phyloP scores from a whole-genome alignment of 1,140 invertebrate genomes.

The Drosophila dunni region DNA sequence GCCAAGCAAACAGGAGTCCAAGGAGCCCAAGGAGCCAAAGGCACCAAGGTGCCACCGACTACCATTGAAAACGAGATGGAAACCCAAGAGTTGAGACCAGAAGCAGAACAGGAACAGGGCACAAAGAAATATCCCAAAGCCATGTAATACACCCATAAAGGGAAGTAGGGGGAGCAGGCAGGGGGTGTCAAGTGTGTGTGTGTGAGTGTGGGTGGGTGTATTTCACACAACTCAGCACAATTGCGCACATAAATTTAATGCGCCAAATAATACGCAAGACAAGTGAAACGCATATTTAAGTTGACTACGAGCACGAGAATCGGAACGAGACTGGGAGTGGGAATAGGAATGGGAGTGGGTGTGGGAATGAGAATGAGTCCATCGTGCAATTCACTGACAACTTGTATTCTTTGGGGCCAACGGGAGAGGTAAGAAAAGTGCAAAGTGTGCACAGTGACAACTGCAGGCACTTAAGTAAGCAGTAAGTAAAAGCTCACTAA shows the following conservation, averaged over 20 bases:
- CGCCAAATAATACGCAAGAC: constrained; percentile 73
- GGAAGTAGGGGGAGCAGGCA: not conserved
- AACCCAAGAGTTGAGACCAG: constrained; percentile 37
- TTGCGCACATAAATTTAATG: constrained; percentile 81
- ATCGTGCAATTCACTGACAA: constrained; percentile 16
- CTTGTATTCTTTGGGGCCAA: not conserved
- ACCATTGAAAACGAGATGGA: constrained; percentile 54
- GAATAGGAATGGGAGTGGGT: not conserved
- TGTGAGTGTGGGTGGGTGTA: constrained; percentile 15
- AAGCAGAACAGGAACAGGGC: constrained; percentile 21
- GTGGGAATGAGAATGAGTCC: not conserved
- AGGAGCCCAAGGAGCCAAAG: not conserved
- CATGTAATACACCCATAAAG: not conserved
- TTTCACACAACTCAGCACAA: constrained; percentile 75
- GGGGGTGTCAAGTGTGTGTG: not conserved
- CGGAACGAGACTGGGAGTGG: not conserved
- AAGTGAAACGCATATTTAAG: constrained; percentile 67
- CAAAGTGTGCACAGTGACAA: not conserved
- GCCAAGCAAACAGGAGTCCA: not conserved
- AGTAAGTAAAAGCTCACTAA: too few relatives aligned
- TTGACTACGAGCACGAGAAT: constrained; percentile 25
- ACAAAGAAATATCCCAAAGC: constrained; percentile 9
- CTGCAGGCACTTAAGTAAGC: not conserved
- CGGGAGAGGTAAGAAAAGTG: not conserved
- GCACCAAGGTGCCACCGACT: constrained; percentile 12